A percentile compares a stretch with the other conserved stretches of the same genome.
phyloP scores from a whole-genome alignment of 2,797 vertebrate species.

The Pangasius mekongensis region DNA sequence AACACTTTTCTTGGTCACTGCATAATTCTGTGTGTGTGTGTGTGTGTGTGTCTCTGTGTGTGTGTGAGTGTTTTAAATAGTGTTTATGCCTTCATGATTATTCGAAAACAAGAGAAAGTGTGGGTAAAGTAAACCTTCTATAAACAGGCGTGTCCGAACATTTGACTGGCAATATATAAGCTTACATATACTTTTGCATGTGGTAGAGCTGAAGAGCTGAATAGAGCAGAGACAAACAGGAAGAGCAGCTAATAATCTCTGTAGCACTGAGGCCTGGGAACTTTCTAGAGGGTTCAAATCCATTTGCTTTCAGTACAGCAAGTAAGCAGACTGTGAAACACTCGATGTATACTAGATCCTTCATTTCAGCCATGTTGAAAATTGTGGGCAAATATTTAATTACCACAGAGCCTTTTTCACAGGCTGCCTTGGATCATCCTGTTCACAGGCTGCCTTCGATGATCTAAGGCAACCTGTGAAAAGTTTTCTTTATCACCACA shows the following conservation, averaged over 20 bases:
- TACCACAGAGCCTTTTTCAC: background rate
- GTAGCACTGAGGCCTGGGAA: background rate
- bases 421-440: background rate
- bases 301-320: background rate
- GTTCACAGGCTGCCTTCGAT: too few species aligned
- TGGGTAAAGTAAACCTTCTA: background rate
- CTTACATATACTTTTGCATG: background rate
- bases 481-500: background rate
- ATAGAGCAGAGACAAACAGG: background rate
- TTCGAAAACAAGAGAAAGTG: background rate
- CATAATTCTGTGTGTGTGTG: background rate
- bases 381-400: background rate
- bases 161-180: background rate
- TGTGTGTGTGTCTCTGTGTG: too few species aligned
- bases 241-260: background rate
- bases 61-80: background rate
- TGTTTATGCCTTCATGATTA: background rate
- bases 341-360: background rate
- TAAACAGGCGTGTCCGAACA: background rate
- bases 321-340: background rate
- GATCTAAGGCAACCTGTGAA: too few species aligned
- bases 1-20: background rate
- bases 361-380: background rate
- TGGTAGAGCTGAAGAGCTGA: background rate
- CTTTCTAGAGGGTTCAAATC: background rate